These are phyloP conservation scores for Elymnias hypermnestra DNA, from an alignment of 1,140 invertebrate genomes.

Conservation along the genomic window DNA sequence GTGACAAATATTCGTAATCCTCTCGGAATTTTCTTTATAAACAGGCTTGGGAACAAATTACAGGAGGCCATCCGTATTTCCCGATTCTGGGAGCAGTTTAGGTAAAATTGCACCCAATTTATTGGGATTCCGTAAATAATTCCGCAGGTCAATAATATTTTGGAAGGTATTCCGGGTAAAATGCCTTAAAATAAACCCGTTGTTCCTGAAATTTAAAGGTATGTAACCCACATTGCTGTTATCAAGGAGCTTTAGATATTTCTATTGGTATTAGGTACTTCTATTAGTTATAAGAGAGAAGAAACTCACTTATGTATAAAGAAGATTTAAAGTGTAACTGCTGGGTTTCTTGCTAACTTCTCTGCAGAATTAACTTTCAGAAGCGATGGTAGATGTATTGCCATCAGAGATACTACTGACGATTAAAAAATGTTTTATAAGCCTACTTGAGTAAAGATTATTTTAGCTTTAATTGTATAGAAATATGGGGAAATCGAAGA, in stretches of 20 bases:
- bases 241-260: neutral
- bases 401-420: no score
- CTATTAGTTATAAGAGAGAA: no score
- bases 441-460: no score
- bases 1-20: constrained; percentile 23
- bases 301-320: no score
- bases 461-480: no score
- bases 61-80: constrained; percentile 8
- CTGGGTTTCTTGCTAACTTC: no score
- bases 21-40: constrained; percentile 18
- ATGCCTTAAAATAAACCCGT: constrained; percentile 11
- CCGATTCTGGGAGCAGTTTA: constrained; percentile 16
- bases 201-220: constrained; percentile 8
- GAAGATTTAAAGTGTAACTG: no score
- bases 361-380: no score
- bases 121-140: constrained; percentile 23
- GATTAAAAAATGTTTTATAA: no score
- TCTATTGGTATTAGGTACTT: neutral
- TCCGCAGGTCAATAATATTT: constrained; percentile 21
- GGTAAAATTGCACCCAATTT: constrained; percentile 21
- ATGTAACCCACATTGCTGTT: constrained; percentile 7
- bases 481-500: no score
- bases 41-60: constrained; percentile 22
- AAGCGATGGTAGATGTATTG: no score
- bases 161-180: constrained; percentile 7